phyloP scores from a whole-genome alignment of 1,140 invertebrate genomes.

The Antheraea mylitta region DNA sequence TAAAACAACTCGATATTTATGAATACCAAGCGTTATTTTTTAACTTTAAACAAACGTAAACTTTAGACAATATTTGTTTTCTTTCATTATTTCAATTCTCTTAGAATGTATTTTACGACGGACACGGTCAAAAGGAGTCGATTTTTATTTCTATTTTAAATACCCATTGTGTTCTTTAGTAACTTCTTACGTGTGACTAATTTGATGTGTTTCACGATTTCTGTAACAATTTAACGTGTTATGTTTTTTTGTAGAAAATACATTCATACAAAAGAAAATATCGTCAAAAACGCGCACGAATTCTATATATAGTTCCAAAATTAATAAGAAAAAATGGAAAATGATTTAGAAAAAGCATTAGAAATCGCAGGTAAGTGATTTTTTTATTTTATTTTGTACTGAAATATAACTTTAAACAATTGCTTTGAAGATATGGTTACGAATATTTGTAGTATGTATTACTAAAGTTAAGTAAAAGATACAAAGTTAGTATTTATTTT shows the following conservation, averaged over 20 bases:
- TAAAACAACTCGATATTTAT: too few relatives aligned
- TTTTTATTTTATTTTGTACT: background rate
- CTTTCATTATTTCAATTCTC: background rate
- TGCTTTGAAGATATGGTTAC: too few relatives aligned
- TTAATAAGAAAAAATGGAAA: slow-evolving; percentile 3
- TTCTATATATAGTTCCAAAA: background rate
- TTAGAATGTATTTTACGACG: background rate
- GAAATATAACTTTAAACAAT: too few relatives aligned
- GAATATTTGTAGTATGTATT: too few relatives aligned
- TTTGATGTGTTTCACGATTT: background rate
- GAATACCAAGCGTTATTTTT: too few relatives aligned
- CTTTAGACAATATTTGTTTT: too few relatives aligned
- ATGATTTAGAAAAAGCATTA: slow-evolving; percentile 9
- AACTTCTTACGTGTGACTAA: background rate
- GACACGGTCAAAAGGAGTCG: background rate
- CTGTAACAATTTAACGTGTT: background rate
- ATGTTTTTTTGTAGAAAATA: background rate
- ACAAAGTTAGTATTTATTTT: too few relatives aligned
- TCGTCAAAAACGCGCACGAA: background rate
- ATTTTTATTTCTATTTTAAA: background rate
- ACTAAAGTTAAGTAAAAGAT: too few relatives aligned
- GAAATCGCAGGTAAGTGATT: slow-evolving; percentile 7
- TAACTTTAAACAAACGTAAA: too few relatives aligned
- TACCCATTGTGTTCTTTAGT: background rate
- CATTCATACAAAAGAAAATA: background rate